These are phyloP conservation scores for Lycorma delicatula DNA, from an alignment of 1,140 invertebrate species.

Conservation along the genomic window DNA sequence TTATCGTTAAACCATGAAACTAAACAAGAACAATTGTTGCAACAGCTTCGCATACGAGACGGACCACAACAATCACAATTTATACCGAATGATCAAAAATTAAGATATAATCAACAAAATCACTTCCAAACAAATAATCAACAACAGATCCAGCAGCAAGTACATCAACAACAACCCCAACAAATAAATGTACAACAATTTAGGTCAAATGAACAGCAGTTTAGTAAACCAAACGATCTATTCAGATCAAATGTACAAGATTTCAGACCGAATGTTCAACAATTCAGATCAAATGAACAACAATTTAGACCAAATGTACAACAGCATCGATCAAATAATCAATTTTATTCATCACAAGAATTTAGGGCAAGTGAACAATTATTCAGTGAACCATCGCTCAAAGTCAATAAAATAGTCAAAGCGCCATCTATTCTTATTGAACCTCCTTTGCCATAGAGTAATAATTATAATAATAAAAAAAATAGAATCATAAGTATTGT, in stretches of 20 bases:
- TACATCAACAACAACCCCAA: neutral
- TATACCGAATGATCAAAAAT: neutral
- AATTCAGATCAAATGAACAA: neutral
- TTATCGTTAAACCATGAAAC: conserved; percentile 61
- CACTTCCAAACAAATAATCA: neutral
- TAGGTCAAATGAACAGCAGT: neutral
- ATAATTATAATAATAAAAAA: no score
- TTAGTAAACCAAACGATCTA: neutral
- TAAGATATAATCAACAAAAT: neutral
- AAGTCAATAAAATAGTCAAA: conserved; percentile 4
- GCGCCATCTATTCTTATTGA: conserved; percentile 11
- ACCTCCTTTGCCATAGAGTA: conserved; percentile 5
- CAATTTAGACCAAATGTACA: neutral
- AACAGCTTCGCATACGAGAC: no score
- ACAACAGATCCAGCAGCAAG: neutral
- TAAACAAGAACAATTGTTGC: no score
- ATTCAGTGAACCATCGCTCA: conserved; percentile 1
- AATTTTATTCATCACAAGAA: neutral
- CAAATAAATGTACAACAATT: neutral
- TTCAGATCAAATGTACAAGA: neutral
- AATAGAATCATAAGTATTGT: no score
- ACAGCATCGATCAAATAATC: neutral
- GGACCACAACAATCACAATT: neutral
- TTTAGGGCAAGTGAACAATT: neutral
- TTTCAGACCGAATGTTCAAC: neutral